Conservation (phyloP, 2,888 invertebrate genomes). For the Drosophila gaucha region DNA sequence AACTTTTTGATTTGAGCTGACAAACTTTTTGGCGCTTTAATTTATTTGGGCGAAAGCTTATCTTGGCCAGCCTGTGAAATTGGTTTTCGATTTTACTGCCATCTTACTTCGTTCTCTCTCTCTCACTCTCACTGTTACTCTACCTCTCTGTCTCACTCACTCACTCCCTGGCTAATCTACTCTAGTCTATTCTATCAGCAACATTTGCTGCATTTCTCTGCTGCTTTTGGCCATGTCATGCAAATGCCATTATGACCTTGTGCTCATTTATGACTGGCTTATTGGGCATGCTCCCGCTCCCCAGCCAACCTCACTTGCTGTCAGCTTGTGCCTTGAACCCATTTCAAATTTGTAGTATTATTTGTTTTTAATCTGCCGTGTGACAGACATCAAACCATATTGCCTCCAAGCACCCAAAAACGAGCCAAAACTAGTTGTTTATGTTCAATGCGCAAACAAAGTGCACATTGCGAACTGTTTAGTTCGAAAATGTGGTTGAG, state of each 20-base stretch:
- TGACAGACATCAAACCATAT: constrained; percentile 42
- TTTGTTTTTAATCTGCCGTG: constrained; percentile 70
- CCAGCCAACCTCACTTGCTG: background rate
- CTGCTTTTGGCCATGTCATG: constrained; percentile 37
- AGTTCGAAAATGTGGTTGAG: constrained; percentile 11
- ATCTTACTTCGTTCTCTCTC: background rate
- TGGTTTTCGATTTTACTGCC: constrained; percentile 69
- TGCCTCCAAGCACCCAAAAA: constrained; percentile 6
- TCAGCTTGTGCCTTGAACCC: constrained; percentile 45
- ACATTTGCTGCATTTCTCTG: constrained; percentile 37
- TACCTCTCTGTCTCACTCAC: background rate
- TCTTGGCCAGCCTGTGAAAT: constrained; percentile 54
- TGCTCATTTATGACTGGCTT: constrained; percentile 54
- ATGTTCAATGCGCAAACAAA: constrained; percentile 15
- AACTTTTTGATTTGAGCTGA: constrained; percentile 71
- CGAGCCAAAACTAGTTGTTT: constrained; percentile 13
- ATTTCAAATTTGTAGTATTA: constrained; percentile 38
- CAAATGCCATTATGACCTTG: constrained; percentile 60
- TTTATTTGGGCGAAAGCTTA: constrained; percentile 58
- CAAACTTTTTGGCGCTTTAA: constrained; percentile 59
- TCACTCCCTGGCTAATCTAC: background rate
- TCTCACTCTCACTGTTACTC: background rate
- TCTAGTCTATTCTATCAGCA: constrained; percentile 11
- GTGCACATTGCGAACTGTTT: constrained; percentile 16
- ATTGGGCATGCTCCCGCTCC: background rate